Conservation (phyloP, 2,797 vertebrate genomes). For the Otolemur crassicaudatus region DNA sequence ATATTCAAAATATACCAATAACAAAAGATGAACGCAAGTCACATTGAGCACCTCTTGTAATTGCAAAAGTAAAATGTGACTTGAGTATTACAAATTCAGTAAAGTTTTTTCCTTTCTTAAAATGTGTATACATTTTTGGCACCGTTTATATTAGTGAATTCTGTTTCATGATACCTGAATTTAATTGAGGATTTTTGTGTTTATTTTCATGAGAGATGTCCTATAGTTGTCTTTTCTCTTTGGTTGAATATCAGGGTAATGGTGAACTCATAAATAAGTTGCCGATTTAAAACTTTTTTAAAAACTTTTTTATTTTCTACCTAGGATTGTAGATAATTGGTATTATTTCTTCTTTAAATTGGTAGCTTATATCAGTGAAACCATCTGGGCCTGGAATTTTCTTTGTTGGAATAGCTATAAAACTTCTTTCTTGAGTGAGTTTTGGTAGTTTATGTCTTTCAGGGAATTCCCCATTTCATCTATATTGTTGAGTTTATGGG, state of each 20-base stretch:
- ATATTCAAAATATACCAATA: no score
- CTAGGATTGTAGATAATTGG: background rate
- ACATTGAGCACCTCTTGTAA: no score
- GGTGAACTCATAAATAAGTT: background rate
- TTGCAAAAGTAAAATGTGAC: no score
- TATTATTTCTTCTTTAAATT: background rate
- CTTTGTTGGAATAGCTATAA: background rate
- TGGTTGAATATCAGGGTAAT: background rate
- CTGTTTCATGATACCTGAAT: background rate
- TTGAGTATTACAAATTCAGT: no score
- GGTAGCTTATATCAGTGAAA: background rate
- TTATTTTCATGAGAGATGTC: background rate
- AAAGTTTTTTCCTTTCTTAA: no score
- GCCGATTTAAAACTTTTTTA: background rate
- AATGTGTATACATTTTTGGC: no score
- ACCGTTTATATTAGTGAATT: background rate
- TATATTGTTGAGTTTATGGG: background rate
- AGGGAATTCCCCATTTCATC: background rate
- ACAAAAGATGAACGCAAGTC: no score
- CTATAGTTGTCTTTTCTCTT: background rate
- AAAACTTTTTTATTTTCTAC: background rate
- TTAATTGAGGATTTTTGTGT: background rate
- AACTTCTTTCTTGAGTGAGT: background rate
- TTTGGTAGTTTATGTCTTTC: background rate
- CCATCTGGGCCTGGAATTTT: background rate